Evolutionary conservation across 2,888 invertebrate species (phyloP).

Genomic region (Ryuthela nishihirai): DNA sequence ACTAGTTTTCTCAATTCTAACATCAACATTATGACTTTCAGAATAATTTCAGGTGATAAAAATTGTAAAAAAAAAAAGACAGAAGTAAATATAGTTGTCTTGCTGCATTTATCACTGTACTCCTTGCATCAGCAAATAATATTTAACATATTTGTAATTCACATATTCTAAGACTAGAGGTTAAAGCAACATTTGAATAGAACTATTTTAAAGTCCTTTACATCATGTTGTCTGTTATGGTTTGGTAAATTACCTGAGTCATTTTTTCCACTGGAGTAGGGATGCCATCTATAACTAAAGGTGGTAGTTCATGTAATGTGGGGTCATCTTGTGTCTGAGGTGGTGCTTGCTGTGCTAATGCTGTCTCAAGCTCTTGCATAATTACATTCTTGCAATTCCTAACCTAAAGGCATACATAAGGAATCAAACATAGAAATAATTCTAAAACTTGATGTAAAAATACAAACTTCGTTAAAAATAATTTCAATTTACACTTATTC

Average conservation of each 20-base stretch:
- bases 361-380: slow-evolving; percentile 91
- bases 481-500: not conserved
- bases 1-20: no score
- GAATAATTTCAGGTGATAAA: no score
- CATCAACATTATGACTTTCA: no score
- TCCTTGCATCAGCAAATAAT: no score
- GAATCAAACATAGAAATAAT: not conserved
- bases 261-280: slow-evolving; percentile 98
- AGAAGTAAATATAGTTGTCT: no score
- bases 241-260: slow-evolving; percentile 68
- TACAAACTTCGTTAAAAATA: not conserved
- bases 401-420: slow-evolving; percentile 52
- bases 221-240: no score
- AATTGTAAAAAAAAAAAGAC: no score
- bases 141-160: no score
- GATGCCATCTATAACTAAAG: slow-evolving; percentile 93
- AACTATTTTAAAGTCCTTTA: no score
- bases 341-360: slow-evolving; percentile 87
- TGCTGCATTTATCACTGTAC: no score
- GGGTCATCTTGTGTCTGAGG: slow-evolving; percentile 83
- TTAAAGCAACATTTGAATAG: no score
- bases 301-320: slow-evolving; percentile 89
- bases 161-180: no score
- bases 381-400: slow-evolving; percentile 84
- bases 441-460: not conserved